Percentiles rank a stretch among this genome's conserved stretches.
Evolutionary conservation across 1,140 invertebrate genomes (phyloP).

Genomic region (Micrasema minimum): DNA sequence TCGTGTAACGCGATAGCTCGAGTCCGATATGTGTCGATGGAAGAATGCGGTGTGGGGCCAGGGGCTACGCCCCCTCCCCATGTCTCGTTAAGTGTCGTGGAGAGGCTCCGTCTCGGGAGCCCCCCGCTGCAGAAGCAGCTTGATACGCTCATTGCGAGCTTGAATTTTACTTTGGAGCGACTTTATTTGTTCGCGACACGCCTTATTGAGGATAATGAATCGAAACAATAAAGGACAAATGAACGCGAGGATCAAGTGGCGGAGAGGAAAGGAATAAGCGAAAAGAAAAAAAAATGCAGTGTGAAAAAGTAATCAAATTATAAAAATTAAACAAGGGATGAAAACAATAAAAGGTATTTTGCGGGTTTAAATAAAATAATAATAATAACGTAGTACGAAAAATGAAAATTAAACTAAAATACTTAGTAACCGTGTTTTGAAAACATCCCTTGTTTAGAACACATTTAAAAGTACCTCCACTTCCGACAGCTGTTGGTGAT

Average conservation of each 20-base stretch:
- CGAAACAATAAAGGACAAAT: constrained; percentile 60
- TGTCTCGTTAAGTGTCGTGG: constrained; percentile 65
- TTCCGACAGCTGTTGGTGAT: constrained; percentile 47
- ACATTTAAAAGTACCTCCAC: constrained; percentile 50
- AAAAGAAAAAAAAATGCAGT: constrained; percentile 73
- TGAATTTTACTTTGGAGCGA: constrained; percentile 88
- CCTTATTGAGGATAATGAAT: constrained; percentile 71
- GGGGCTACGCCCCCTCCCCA: constrained; percentile 21
- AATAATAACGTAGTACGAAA: not conserved
- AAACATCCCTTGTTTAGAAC: constrained; percentile 49
- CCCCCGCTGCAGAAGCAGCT: constrained; percentile 85
- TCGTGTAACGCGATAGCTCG: constrained; percentile 29
- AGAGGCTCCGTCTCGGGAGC: constrained; percentile 80
- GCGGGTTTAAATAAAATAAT: constrained; percentile 33
- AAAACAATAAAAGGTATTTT: constrained; percentile 46
- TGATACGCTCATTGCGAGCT: constrained; percentile 86
- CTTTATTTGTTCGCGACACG: constrained; percentile 85
- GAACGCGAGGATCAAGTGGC: constrained; percentile 53
- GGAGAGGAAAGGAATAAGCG: constrained; percentile 60
- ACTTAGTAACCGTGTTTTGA: constrained; percentile 43
- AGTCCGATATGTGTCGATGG: constrained; percentile 15
- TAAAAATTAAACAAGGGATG: constrained; percentile 52
- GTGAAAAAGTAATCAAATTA: constrained; percentile 57
- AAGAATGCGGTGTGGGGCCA: constrained; percentile 1
- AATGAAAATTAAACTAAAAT: constrained; percentile 34